phyloP scores from a whole-genome alignment of 2,797 vertebrate genomes.

The Ispidina lecontei region DNA sequence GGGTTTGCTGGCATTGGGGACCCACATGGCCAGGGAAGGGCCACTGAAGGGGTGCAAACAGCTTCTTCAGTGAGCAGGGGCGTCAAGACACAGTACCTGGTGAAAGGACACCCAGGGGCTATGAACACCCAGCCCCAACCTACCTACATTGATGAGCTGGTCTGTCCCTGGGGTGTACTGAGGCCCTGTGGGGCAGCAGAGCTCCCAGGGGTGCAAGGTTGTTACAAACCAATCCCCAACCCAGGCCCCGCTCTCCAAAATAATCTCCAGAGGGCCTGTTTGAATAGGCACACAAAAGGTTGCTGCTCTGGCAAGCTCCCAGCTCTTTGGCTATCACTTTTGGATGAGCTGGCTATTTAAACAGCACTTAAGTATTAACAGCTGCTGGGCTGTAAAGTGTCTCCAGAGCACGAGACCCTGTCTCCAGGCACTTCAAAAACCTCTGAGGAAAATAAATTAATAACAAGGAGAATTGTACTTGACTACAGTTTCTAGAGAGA shows the following conservation, averaged over 20 bases:
- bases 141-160: rapidly evolving
- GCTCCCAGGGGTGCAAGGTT: rapidly evolving
- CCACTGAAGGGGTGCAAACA: not conserved
- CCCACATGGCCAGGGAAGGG: rapidly evolving
- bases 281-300: rapidly evolving
- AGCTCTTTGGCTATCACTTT: not conserved
- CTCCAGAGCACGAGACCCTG: not conserved
- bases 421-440: not conserved
- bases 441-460: not conserved
- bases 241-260: not conserved
- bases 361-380: not conserved
- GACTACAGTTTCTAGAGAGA: not conserved
- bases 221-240: rapidly evolving
- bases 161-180: rapidly evolving
- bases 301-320: not conserved
- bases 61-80: not conserved
- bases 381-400: not conserved
- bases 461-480: conserved; percentile 4
- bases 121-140: rapidly evolving
- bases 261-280: rapidly evolving
- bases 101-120: not conserved
- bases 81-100: not conserved
- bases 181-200: not conserved
- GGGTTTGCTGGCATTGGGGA: rapidly evolving
- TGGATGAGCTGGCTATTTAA: not conserved